Base-by-base conservation (phyloP, 92 coral and sea anemone species). In the Zoanthus gigantus region DNA sequence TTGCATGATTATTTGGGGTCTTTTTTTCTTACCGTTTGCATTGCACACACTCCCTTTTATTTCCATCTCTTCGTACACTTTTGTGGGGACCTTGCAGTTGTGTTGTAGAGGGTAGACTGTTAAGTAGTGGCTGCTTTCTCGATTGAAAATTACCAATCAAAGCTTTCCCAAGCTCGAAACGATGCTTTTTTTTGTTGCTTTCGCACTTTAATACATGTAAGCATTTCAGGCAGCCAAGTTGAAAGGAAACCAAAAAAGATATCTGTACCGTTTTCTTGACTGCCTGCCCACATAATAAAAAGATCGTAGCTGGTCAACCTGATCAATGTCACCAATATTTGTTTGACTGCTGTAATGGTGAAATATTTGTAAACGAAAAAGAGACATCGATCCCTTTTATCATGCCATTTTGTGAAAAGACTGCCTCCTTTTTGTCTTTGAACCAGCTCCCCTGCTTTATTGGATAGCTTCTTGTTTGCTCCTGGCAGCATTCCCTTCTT, bases 401-500 rank as follows among this genome's bases (percentile, higher is more conserved):
- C 66, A 58, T 58, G 66, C 23, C 66, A 58, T 58, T 58, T 58
- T 58, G 76, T 68, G 28, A 68, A 72, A 32, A 72, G 54, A 8
- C 0, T 32, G 9, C 7, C n/a, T 34, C 79, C 63, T 47, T n/a
- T 75, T 45, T 75, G 63, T 75, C 23, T 53, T n/a, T 53, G 61
- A 75, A 75, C 32, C 42, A 75, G 52, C 52, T 50, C 47, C 23
- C 68, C 82, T 71, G 60, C 42, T 57, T 80, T 23, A 23, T 23
- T 16, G 6, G 56, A 53, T 42, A 93, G 88, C 65, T 91, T 93
- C 23, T 57, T 60, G 50, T 86, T 86, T 2, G 94, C 78, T 77
- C 87, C 58, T 61, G 65, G 79, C 31, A 90, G 93, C 28, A 94
- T 78, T 44, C 67, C 86, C 67, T 89, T 89, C 68, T 23, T 23